Conservation (phyloP, 2,113 vertebrate species). For the Halichoerus grypus region DNA sequence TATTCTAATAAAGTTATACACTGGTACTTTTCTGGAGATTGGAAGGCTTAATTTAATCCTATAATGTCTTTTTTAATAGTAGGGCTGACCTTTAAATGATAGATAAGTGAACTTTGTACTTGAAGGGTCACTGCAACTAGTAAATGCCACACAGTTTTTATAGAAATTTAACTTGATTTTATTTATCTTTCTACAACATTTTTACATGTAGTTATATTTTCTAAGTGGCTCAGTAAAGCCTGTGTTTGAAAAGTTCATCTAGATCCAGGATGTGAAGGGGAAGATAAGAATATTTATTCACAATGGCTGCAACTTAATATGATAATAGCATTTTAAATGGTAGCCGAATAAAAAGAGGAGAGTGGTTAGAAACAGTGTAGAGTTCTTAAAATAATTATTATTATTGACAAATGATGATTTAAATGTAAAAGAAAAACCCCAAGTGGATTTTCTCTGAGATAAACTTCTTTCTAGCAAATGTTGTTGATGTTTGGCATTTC, state of each 20-base stretch:
- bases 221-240: background rate
- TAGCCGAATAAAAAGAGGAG: background rate
- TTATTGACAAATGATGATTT: constrained; percentile 27
- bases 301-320: background rate
- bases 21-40: background rate
- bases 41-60: constrained; percentile 44
- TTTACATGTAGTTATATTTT: constrained; percentile 39
- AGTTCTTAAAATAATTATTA: constrained; percentile 26
- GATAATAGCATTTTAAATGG: constrained; percentile 35
- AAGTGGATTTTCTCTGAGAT: constrained; percentile 20
- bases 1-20: background rate
- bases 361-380: background rate
- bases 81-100: background rate
- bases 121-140: background rate
- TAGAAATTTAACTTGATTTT: background rate
- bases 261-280: background rate
- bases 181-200: background rate
- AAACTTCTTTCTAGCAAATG: background rate
- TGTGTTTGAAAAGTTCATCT: background rate
- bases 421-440: background rate
- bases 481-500: constrained; percentile 60
- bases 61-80: constrained; percentile 25
- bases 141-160: background rate
- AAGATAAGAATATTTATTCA: background rate
- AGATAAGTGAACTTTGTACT: constrained; percentile 7